Base-by-base conservation (phyloP, 2,888 invertebrate genomes). In the Hyppa rectilinea region DNA sequence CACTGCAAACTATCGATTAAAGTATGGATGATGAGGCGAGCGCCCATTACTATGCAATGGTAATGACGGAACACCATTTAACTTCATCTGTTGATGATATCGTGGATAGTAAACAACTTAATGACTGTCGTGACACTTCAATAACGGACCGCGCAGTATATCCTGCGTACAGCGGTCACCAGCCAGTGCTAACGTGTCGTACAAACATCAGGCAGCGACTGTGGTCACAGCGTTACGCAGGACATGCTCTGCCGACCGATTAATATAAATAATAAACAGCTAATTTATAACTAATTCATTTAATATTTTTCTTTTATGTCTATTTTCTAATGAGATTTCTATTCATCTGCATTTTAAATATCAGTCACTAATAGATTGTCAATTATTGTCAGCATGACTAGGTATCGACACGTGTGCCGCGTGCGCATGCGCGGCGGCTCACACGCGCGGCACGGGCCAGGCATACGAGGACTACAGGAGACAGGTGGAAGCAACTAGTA, bases 241-340 rank as follows among this genome's bases (percentile, higher is more conserved):
- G 81, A 85, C 85, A 87, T 83, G 87, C 80, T 76, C 78, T 73
- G 81, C 86, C 86, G 83, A 83, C 81, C 87, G 87, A 85, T 89
- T 83, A 84, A 89, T 86, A 91, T 90, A 93, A 90, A 91, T 89
- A 93, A 93, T 93, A 93, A 93, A 93, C 91, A 93, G 87, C 90
- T 93, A 93, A 91, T 93, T 93, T 91, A 92, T 88, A 91, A 89
- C 91, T 93, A 93, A 91, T 89, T 92, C 89, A 90, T 92, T 90
- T 89, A 91, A 92, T 89, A 88, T 89, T 84, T 85, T 88, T 88
- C 82, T 87, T 87, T 89, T 89, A 90, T 90, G 89, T 91, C 90
- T 93, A 93, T 91, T 88, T 89, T 87, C 93, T 94, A 93, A 92
- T 94, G 93, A 94, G 93, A 93, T 94, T 93, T 92, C 91, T 90